A percentile compares a stretch with the other conserved stretches of the same genome.
Conservation (phyloP, 2,797 vertebrate species). For the Xenops minutus region DNA sequence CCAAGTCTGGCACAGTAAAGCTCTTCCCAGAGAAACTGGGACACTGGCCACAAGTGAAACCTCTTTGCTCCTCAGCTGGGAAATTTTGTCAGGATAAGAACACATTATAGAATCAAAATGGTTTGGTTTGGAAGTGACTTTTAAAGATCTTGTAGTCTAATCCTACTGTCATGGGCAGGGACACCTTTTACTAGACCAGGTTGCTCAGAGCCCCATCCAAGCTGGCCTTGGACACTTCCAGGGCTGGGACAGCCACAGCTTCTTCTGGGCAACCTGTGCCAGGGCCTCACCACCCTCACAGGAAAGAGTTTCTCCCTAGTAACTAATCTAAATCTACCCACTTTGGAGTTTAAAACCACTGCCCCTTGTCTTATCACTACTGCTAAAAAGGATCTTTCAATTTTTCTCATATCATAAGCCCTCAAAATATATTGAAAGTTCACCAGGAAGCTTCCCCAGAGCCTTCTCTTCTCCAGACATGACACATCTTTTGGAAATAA, state of each 20-base stretch:
- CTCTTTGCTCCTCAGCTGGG: not conserved
- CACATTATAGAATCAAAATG: not conserved
- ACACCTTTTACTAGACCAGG: not conserved
- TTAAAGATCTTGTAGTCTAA: not conserved
- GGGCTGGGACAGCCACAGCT: not conserved
- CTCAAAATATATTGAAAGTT: not conserved
- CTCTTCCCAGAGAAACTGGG: not conserved
- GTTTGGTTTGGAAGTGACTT: not conserved
- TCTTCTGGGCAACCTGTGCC: not conserved
- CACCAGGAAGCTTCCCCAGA: not conserved
- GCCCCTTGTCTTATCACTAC: not conserved
- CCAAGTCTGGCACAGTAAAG: fast-evolving
- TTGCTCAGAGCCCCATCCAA: not conserved
- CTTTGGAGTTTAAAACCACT: not conserved
- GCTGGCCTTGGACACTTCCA: not conserved
- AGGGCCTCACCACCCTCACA: not conserved
- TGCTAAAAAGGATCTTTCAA: not conserved
- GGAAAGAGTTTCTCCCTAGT: not conserved
- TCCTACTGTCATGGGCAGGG: not conserved
- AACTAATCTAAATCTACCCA: not conserved
- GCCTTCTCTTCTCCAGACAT: not conserved
- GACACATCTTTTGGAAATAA: not conserved
- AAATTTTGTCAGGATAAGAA: not conserved
- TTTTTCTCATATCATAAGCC: not conserved
- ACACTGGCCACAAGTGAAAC: not conserved